Percentiles rank a stretch among this genome's conserved stretches.
Conservation (phyloP, 2,113 vertebrate species). For the Poeciliopsis retropinna region DNA sequence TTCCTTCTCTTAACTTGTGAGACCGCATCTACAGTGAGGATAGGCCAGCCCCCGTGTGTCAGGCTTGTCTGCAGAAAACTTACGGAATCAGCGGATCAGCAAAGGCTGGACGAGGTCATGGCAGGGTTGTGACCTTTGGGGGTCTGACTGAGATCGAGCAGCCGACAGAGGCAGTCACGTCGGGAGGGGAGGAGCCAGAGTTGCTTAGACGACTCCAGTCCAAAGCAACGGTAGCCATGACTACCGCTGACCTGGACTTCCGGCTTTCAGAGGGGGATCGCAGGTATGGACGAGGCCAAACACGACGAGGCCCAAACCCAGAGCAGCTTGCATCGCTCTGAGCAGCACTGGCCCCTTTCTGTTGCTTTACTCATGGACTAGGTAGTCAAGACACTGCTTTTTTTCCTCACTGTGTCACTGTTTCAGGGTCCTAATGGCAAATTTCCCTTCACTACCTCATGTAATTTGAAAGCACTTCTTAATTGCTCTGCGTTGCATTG, state of each 20-base stretch:
- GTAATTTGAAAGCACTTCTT: constrained; percentile 23
- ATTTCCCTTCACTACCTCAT: constrained; percentile 34
- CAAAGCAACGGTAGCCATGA: constrained; percentile 77
- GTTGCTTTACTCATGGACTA: constrained; percentile 10
- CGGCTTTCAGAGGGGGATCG: constrained; percentile 74
- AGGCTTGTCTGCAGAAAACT: constrained; percentile 80
- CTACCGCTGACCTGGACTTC: constrained; percentile 76
- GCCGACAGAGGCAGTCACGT: constrained; percentile 80
- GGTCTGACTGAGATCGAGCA: constrained; percentile 94
- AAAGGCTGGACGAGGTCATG: constrained; percentile 79
- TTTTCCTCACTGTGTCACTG: not conserved
- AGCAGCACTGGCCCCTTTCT: not conserved
- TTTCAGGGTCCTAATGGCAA: not conserved
- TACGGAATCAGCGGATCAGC: constrained; percentile 74
- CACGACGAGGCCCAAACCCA: constrained; percentile 29
- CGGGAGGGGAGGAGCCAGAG: constrained; percentile 73
- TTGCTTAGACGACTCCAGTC: constrained; percentile 78
- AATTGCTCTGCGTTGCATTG: constrained; percentile 17
- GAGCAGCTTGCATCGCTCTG: constrained; percentile 25
- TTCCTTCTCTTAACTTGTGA: constrained; percentile 54
- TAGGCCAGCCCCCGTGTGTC: constrained; percentile 73
- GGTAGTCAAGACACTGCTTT: constrained; percentile 11
- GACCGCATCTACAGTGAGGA: constrained; percentile 75
- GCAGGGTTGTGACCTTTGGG: constrained; percentile 91
- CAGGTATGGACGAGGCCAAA: constrained; percentile 74